Base-by-base conservation (phyloP, 2,113 vertebrate genomes). In the Conger conger region DNA sequence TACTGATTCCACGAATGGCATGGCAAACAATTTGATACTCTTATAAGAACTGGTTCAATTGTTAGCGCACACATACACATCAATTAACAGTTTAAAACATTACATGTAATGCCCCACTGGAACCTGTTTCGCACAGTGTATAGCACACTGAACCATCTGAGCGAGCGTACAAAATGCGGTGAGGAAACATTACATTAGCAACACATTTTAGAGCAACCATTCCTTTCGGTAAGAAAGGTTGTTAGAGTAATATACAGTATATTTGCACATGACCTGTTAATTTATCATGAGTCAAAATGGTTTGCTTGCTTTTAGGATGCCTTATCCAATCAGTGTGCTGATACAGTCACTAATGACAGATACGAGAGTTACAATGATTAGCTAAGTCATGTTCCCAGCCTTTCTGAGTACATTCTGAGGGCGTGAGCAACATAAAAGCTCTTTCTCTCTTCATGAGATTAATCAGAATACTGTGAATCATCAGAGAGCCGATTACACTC, bases 391-490 rank as follows among this genome's bases (percentile, higher is more conserved):
- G 4, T 9, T 33, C 68, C 27, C 68, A 0, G 68, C n/a, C 68
- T 13, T 15, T 73, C n/a, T 73, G 60, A 8, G 4, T n/a, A n/a
- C 3, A 27, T 9, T 0, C 60, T 68, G 68, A 73, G 27, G 27
- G 68, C 33, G 6, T 73, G 68, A 73, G 68, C 27, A 73, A 73
- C 7, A 73, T 73, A 73, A 73, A 73, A 73, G 68, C n/a, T 73
- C n/a, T n/a, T n/a, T 73, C n/a, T 33, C 77, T 87, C 81, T 83
- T 78, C 85, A 82, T 85, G 84, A 50, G 79, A 84, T 83, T 85
- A 90, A 82, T 88, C 87, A 86, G 68, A 27, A 33, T 83, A 20
- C 83, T 82, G 63, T 87, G 86, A 88, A 57, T 87, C 89, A 90
- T 86, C 83, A 79, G 81, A 76, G 63, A 63, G 57, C 57, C 23